Evolutionary conservation across 2,797 vertebrate genomes (phyloP).

Genomic region (Peromyscus eremicus): DNA sequence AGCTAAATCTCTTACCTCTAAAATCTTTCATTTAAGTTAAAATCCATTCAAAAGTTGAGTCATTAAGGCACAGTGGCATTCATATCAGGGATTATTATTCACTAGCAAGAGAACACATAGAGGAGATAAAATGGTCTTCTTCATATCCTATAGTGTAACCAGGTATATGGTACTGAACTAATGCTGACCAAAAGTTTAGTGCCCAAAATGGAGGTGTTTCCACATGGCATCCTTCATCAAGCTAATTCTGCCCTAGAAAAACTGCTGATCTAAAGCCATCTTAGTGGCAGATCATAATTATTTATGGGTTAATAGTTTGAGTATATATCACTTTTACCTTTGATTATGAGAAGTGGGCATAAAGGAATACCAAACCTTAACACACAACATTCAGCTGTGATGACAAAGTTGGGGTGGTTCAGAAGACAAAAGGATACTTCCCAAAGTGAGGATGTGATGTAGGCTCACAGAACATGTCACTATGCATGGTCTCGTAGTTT

Average conservation of each 20-base stretch:
- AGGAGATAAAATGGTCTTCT: neutral
- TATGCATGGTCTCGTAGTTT: neutral
- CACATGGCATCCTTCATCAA: neutral
- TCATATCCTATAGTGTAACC: neutral
- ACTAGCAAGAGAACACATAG: neutral
- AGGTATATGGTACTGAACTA: neutral
- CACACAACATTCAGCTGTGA: neutral
- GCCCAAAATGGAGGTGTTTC: neutral
- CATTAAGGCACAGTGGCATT: neutral
- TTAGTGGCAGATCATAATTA: neutral
- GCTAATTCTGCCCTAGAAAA: neutral
- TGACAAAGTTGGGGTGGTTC: neutral
- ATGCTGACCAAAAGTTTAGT: neutral
- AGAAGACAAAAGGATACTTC: neutral
- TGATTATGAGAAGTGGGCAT: neutral
- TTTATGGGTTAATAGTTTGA: neutral
- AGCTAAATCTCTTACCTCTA: neutral
- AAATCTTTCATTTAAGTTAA: neutral
- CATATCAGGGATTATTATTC: neutral
- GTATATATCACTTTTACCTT: neutral
- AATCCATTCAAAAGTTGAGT: neutral
- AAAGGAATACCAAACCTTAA: neutral
- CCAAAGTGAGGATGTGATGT: neutral
- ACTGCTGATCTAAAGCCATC: neutral
- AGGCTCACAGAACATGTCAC: neutral